These are phyloP conservation scores for Catocala nupta DNA, from an alignment of 2,888 invertebrate genomes.

Conservation along the genomic window DNA sequence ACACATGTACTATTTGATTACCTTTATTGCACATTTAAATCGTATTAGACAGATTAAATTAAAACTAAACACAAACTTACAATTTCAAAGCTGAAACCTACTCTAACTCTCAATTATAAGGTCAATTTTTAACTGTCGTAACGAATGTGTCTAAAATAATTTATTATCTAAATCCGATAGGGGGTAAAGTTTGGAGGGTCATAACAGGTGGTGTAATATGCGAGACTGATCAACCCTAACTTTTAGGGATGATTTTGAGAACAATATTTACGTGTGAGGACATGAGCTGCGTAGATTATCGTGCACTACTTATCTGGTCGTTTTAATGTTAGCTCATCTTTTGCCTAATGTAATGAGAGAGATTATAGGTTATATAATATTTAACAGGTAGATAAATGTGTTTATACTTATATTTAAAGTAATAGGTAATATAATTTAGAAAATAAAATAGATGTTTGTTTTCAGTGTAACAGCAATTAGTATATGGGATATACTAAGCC, in stretches of 20 bases:
- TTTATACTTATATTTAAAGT: too few species aligned
- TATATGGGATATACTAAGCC: too few species aligned
- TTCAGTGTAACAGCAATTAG: too few species aligned
- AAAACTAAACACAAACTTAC: slow-evolving; percentile 26
- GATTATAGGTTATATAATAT: too few species aligned
- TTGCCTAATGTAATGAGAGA: too few species aligned
- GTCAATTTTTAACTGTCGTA: slow-evolving; percentile 14
- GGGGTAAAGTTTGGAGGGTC: slow-evolving; percentile 53
- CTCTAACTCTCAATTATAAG: background rate
- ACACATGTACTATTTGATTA: slow-evolving; percentile 50
- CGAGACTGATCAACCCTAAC: slow-evolving; percentile 70
- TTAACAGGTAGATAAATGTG: too few species aligned
- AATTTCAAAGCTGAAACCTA: slow-evolving; percentile 6
- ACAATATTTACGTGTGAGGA: slow-evolving; percentile 44
- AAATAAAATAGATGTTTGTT: too few species aligned
- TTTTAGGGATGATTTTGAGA: slow-evolving; percentile 65
- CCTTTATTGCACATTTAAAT: slow-evolving; percentile 63
- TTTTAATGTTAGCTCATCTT: too few species aligned
- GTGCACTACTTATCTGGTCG: background rate
- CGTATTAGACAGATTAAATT: slow-evolving; percentile 62
- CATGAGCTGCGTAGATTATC: slow-evolving; percentile 39
- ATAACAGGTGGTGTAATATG: slow-evolving; percentile 71
- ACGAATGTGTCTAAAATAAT: slow-evolving; percentile 46
- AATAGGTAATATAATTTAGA: too few species aligned
- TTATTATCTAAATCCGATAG: slow-evolving; percentile 58